Evolutionary conservation across 2,113 vertebrate genomes (phyloP), one percentile per base, ranked within the genome.

Genomic region (Lagopus leucura): DNA sequence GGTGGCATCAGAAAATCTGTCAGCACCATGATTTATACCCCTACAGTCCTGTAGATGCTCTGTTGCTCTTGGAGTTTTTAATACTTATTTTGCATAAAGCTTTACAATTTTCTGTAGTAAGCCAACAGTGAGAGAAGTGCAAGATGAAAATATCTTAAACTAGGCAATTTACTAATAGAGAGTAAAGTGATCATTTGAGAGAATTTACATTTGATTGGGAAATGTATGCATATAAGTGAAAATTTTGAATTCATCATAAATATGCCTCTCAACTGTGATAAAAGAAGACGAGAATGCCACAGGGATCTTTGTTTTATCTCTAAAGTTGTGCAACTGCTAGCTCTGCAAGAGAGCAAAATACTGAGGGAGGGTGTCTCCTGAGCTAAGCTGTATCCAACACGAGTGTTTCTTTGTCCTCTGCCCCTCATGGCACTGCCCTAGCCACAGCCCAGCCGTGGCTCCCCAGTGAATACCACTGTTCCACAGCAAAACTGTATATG

Each of bases 1-100:
- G 64, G 61, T 88, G 72, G 38, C 69, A 88, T 83, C 50, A 60
- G 75, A 86, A 94, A 77, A 69, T 67, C 67, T 94, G 83, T 92
- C 24, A 17, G 34, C 34, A 57, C 4, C 0, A 24, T 78, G 32
- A 90, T 94, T 90, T 94, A 69, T 54, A 65, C 10, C 54, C 30
- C 32, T 83, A 52, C 50, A 75, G 25, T 72, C 47, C 36, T 71
- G 47, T 27, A 57, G 65, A 45, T 50, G 32, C 83, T 86, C 61
- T 84, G 21, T 82, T 84, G n/a, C 54, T 93, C 40, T 65, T 71
- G 72, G 38, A 80, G 34, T 74, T 14, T 67, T 77, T 89, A 80
- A 52, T 81, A 55, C 30, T 84, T 6, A 0, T 86, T n/a, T 15
- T 69, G 18, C 15, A 30, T 81, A 84, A 81, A 48, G n/a, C 52